Evolutionary conservation across 2,888 invertebrate species (phyloP).

Genomic region (Punctoribates punctum): DNA sequence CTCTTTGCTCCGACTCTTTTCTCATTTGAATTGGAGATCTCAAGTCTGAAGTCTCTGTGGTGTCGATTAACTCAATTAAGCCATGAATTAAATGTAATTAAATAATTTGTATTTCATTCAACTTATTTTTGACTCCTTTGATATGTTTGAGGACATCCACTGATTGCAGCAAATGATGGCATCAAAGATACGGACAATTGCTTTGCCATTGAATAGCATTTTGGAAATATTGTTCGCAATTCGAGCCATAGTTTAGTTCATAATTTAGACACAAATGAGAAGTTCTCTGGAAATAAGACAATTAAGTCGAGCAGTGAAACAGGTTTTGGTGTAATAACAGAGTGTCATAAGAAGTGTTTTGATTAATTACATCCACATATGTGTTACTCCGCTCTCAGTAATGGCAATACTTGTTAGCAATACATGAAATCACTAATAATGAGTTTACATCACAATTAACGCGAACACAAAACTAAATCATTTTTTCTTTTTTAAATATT

Average conservation of each 20-base stretch:
- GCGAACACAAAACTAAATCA: constrained; percentile 21
- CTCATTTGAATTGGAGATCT: too few species aligned
- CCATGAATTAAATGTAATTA: background rate
- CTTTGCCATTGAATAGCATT: background rate
- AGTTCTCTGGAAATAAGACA: constrained; percentile 9
- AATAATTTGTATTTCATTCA: background rate
- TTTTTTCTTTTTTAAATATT: constrained; percentile 15
- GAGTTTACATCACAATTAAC: constrained; percentile 30
- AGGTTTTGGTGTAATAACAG: constrained; percentile 30
- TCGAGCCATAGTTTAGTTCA: background rate
- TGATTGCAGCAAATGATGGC: background rate
- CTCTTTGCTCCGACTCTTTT: too few species aligned
- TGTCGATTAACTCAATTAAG: background rate
- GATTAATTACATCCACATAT: constrained; percentile 27
- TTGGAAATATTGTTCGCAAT: background rate
- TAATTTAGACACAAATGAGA: constrained; percentile 1
- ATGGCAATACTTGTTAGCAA: constrained; percentile 24
- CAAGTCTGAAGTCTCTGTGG: background rate
- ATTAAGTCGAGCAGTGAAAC: constrained; percentile 31
- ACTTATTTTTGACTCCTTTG: background rate
- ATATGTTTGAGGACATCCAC: too few species aligned
- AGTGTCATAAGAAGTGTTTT: constrained; percentile 25
- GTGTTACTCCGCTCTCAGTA: background rate
- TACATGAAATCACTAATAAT: constrained; percentile 18
- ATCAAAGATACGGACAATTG: background rate